Evolutionary conservation across 2,888 invertebrate species (phyloP), one percentile per base, ranked within the genome.

Genomic region (Cactoblastis cactorum): DNA sequence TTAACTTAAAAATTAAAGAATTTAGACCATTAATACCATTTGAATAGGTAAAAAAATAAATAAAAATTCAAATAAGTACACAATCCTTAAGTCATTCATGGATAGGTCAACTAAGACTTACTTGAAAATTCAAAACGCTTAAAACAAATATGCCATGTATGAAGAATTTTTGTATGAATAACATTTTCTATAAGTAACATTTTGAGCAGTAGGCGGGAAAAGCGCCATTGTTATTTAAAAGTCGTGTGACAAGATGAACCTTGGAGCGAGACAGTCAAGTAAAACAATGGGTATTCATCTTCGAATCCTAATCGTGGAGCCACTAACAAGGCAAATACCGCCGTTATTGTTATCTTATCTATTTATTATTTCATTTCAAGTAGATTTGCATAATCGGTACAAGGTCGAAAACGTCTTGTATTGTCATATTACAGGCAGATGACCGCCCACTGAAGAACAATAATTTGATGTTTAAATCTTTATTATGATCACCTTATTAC

Each of bases 261-360:
- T 49, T 49, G 49, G 43, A 22, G 17, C 39, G 19, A 37, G 24
- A 24, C 47, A 47, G 35, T 1, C 28, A 35, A 14, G n/a, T 34
- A 19, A 37, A 45, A 53, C 49, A 49, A 49, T 49, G 41, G 49
- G 15, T 22, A 49, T 49, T 49, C 51, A 53, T 59, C 51, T 55
- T 54, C 50, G 49, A 52, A 56, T 56, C 54, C 48, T 59, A 59
- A 59, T 59, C 58, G 55, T 54, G 19, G 56, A 67, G 71, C 65
- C 67, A 65, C 70, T 67, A 66, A 68, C 67, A 47, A 62, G 60
- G 53, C 62, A 57, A 56, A 39, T 56, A 55, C 51, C 59, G 62
- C 61, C 38, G 39, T 48, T 49, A 45, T 39, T 33, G 55, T 63
- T 71, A 72, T 75, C 74, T 76, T 66, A 77, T 75, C 75, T 63